These are phyloP conservation scores for Porites divaricata DNA, from an alignment of 92 coral and sea anemone species.

Conservation along the genomic window DNA sequence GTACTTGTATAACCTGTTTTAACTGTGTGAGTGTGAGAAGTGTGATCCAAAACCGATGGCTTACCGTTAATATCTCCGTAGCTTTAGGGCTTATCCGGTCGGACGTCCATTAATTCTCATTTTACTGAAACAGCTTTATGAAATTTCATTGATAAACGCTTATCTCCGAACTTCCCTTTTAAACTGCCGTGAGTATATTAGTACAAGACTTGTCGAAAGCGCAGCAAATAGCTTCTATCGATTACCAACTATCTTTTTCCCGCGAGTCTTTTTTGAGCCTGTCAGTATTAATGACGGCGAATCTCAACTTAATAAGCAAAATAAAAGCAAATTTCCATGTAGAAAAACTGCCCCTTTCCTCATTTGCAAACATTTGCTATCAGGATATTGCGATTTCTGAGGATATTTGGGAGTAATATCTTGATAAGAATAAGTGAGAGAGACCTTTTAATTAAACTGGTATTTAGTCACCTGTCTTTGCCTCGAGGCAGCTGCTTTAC, in stretches of 20 bases:
- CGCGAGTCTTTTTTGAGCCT: not conserved
- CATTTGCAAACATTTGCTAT: not conserved
- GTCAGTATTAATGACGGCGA: not conserved
- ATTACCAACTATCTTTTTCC: no score
- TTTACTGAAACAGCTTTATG: not conserved
- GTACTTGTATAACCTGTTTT: no score
- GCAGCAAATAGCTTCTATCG: not conserved
- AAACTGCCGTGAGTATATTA: not conserved
- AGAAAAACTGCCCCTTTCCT: not conserved
- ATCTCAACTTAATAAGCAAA: not conserved
- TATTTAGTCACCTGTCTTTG: slow-evolving; percentile 31
- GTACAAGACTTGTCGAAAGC: not conserved
- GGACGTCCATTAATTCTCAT: not conserved
- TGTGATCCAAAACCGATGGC: no score
- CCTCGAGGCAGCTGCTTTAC: slow-evolving; percentile 36
- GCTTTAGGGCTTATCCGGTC: not conserved
- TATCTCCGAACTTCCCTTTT: not conserved
- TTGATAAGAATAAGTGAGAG: not conserved
- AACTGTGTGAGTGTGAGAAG: no score
- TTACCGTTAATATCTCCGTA: no score
- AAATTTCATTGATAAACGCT: not conserved
- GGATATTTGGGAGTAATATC: slow-evolving; percentile 11
- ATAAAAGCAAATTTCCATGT: not conserved
- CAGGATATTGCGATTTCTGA: not conserved
- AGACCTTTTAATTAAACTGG: slow-evolving; percentile 27